Percentiles rank a stretch among this genome's conserved stretches.
phyloP scores from a whole-genome alignment of 2,888 invertebrate genomes.

The Polydrusus pterygomalis region DNA sequence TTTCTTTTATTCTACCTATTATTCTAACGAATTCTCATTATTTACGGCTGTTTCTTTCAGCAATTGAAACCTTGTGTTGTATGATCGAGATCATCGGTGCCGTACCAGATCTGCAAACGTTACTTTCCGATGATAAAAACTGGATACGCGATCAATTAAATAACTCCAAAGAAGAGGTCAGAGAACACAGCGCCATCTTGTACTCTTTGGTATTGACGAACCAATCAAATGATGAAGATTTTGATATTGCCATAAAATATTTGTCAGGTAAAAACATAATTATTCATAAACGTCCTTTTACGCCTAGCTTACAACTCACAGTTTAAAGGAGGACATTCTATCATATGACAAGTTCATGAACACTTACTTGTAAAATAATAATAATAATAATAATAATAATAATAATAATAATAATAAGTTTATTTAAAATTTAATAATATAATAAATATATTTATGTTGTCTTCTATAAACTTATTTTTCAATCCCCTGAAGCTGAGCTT shows the following conservation, averaged over 20 bases:
- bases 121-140: conserved; percentile 78
- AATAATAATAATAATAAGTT: too few species aligned
- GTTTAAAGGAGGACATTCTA: too few species aligned
- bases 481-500: too few species aligned
- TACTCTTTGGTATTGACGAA: conserved; percentile 80
- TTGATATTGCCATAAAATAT: conserved; percentile 75
- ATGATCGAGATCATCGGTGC: conserved; percentile 90
- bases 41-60: conserved; percentile 67
- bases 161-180: conserved; percentile 84
- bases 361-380: too few species aligned
- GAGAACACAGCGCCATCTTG: conserved; percentile 83
- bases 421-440: too few species aligned
- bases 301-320: too few species aligned
- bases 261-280: conserved; percentile 71
- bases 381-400: too few species aligned
- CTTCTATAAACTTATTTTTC: too few species aligned
- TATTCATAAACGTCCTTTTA: too few species aligned
- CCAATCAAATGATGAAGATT: conserved; percentile 75
- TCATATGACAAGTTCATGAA: too few species aligned
- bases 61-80: conserved; percentile 81
- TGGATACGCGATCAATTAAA: conserved; percentile 79
- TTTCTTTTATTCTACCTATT: neutral
- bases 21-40: neutral
- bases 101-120: conserved; percentile 80
- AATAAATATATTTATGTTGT: too few species aligned